Conservation (phyloP, 2,113 vertebrate genomes). For the Camelus bactrianus region DNA sequence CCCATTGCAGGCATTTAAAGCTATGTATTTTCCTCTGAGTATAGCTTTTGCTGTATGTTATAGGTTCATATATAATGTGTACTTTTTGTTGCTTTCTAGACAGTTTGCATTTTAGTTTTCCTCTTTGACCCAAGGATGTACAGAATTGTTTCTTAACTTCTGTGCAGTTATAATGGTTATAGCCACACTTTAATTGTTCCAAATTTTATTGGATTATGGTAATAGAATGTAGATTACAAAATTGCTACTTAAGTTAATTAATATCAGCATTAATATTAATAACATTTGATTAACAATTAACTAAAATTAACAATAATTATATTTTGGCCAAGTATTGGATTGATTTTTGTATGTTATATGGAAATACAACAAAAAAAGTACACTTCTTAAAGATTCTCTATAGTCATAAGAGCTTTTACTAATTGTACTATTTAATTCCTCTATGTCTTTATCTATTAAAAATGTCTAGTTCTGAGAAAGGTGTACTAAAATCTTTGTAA, state of each 20-base stretch:
- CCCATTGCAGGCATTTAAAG: background rate
- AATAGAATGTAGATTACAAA: background rate
- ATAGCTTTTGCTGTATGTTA: background rate
- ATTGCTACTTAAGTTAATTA: background rate
- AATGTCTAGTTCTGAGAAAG: background rate
- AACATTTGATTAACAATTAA: background rate
- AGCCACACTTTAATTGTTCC: background rate
- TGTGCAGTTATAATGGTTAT: background rate
- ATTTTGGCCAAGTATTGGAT: background rate
- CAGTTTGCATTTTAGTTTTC: background rate
- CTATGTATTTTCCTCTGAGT: background rate
- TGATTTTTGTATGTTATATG: background rate
- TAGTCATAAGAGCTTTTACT: background rate
- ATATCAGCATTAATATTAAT: background rate
- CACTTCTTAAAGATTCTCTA: background rate
- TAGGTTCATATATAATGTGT: background rate
- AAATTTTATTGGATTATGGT: background rate
- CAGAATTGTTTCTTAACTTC: background rate
- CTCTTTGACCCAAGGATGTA: background rate
- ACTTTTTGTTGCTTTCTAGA: conserved; percentile 20
- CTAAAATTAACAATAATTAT: background rate
- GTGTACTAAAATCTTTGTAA: background rate
- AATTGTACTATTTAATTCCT: background rate
- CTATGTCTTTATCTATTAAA: background rate
- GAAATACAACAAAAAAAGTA: background rate